phyloP scores from a whole-genome alignment of 2,888 invertebrate species.

The Spicauda simplicius region DNA sequence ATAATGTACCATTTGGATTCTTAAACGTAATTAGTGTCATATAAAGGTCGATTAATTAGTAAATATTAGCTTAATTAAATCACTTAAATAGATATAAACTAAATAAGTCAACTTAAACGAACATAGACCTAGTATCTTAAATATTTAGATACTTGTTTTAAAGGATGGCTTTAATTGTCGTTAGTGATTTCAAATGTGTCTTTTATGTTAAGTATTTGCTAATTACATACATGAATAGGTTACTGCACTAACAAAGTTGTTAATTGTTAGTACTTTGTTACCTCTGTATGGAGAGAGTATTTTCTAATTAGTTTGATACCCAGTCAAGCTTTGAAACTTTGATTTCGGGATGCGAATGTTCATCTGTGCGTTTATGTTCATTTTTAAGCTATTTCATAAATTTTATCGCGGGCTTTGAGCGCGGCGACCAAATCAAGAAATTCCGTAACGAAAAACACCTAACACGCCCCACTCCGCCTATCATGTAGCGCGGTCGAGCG shows the following conservation, averaged over 20 bases:
- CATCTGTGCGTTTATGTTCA: too few species aligned
- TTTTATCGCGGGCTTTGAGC: too few species aligned
- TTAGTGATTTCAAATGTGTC: background rate
- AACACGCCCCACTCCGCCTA: too few species aligned
- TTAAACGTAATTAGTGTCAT: slow-evolving; percentile 10
- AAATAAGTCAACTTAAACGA: slow-evolving; percentile 13
- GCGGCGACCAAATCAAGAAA: too few species aligned
- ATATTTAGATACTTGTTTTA: slow-evolving; percentile 12
- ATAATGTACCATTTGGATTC: slow-evolving; percentile 9
- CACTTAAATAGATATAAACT: background rate
- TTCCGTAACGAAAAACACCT: too few species aligned
- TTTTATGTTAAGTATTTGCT: background rate
- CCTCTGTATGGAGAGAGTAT: background rate
- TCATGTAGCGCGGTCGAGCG: too few species aligned
- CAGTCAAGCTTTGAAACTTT: too few species aligned
- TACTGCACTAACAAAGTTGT: background rate
- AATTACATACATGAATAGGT: background rate
- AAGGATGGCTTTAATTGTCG: slow-evolving; percentile 1
- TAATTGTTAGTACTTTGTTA: background rate
- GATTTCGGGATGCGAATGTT: too few species aligned
- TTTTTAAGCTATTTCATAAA: too few species aligned
- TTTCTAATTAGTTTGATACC: too few species aligned
- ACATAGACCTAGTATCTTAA: slow-evolving; percentile 11
- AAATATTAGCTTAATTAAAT: slow-evolving; percentile 10
- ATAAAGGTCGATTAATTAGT: slow-evolving; percentile 14